These are phyloP conservation scores for Pseudocheirus occidentalis DNA, from an alignment of 2,797 vertebrate species.

Conservation along the genomic window DNA sequence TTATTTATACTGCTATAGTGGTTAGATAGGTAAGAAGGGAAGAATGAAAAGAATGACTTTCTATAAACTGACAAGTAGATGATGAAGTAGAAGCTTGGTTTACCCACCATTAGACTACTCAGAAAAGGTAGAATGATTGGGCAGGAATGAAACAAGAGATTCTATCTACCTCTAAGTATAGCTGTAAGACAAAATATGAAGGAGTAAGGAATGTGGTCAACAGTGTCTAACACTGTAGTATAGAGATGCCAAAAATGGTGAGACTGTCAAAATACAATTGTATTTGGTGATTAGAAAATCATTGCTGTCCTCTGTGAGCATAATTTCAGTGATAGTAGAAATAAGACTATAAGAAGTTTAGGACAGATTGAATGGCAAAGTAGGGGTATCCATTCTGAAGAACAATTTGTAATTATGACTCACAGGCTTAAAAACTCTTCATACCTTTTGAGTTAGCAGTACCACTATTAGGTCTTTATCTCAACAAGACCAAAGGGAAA, in stretches of 20 bases:
- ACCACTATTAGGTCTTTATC: background rate
- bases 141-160: background rate
- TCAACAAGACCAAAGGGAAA: background rate
- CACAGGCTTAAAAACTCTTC: background rate
- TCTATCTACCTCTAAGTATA: background rate
- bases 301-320: background rate
- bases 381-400: background rate
- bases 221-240: background rate
- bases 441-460: background rate
- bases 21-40: background rate
- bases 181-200: background rate
- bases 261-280: background rate
- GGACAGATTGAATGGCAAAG: background rate
- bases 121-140: background rate
- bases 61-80: background rate
- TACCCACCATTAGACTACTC: background rate
- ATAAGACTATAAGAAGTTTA: background rate
- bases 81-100: background rate
- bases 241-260: background rate
- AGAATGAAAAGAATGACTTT: background rate
- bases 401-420: background rate
- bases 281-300: background rate
- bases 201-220: background rate
- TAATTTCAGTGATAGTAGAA: background rate
- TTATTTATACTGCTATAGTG: background rate